Evolutionary conservation across 2,113 vertebrate genomes (phyloP).

Genomic region (Lipophrys pholis): DNA sequence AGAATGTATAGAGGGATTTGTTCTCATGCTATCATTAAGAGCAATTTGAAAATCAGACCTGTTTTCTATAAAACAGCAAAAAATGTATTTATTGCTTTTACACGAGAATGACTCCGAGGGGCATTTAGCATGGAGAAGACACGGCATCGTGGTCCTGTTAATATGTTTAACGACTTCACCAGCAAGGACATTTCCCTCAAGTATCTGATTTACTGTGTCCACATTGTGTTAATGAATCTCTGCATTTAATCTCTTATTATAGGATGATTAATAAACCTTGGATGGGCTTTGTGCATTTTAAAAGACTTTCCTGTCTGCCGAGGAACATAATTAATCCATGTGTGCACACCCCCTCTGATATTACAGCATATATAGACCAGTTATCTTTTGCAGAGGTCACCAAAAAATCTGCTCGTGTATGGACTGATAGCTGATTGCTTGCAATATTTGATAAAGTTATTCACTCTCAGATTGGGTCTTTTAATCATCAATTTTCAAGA

Average conservation of each 20-base stretch:
- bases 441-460: too few relatives aligned
- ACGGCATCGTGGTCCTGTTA: constrained; percentile 44
- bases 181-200: constrained; percentile 31
- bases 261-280: constrained; percentile 68
- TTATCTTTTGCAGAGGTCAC: constrained; percentile 55
- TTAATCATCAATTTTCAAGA: too few relatives aligned
- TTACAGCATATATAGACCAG: constrained; percentile 48
- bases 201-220: constrained; percentile 59
- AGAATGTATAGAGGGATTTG: neutral
- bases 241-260: constrained; percentile 69
- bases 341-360: constrained; percentile 33
- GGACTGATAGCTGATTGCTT: constrained; percentile 3
- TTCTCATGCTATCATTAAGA: neutral
- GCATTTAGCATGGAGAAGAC: constrained; percentile 38
- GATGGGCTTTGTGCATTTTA: constrained; percentile 46
- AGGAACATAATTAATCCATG: constrained; percentile 64
- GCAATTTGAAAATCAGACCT: neutral
- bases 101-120: constrained; percentile 2
- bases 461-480: too few relatives aligned
- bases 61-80: neutral
- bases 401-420: constrained; percentile 36
- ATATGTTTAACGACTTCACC: constrained; percentile 48
- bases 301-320: constrained; percentile 43
- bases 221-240: constrained; percentile 57
- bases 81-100: constrained; percentile 10